Evolutionary conservation across 1,140 invertebrate genomes (phyloP), one percentile per base, ranked within the genome.

Genomic region (Drosophila micromelanica): DNA sequence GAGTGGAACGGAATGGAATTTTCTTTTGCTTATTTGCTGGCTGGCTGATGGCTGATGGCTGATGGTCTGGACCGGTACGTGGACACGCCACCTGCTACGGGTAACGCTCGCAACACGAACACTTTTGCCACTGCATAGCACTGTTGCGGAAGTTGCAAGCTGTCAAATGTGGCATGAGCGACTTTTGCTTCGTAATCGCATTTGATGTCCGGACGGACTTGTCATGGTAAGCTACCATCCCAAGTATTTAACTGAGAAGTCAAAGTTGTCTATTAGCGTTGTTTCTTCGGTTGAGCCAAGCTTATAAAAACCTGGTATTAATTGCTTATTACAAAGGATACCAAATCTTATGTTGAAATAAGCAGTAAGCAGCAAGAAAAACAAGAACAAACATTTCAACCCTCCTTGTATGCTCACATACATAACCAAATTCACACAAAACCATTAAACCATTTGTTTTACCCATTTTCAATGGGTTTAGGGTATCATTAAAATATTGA

Each of bases 1-100:
- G 13, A 23, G 4, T 13, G 40, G 6, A 5, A 57, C 12, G 13
- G 13, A 17, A 86, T 86, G 84, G 71, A 86, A 86, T 86, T 86
- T 86, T 82, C 82, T 78, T 79, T 86, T 79, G 73, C 82, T 78
- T 73, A 86, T 87, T 86, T 86, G 78, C 75, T 70, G 84, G 78
- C 71, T 81, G 78, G 78, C 57, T 81, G 78, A 68, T 52, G 75
- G 78, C 57, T 81, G 78, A 68, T 52, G 75, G 55, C 49, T 80
- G 68, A 64, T 61, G 46, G 57, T 49, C 40, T 73, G 71, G 68
- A 54, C 67, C 42, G 48, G 38, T 12, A 81, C 80, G 62, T 73
- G 63, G 70, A 73, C 75, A 42, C 23, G 62, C 17, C 62, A 42
- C 70, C 27, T 67, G 45, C 32, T 30, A 17, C 27, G 9, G 12